Conservation (phyloP, 2,797 vertebrate species). For the Aplochiton taeniatus region DNA sequence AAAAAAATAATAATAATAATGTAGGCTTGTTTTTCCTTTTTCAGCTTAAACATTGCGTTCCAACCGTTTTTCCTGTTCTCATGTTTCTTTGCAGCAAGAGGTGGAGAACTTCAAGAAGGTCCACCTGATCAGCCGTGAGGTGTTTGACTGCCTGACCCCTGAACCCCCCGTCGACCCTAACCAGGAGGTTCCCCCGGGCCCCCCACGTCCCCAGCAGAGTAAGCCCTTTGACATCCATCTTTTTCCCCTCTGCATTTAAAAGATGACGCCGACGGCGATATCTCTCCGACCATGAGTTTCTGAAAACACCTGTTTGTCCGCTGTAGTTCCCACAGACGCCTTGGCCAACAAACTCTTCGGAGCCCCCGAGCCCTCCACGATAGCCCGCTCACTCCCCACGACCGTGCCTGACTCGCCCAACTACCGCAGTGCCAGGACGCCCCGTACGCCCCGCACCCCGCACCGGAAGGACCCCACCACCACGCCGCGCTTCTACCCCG, state of each 20-base stretch:
- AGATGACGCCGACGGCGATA: no score
- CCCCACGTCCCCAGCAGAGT: constrained; percentile 93
- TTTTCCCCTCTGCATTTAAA: no score
- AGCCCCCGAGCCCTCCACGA: constrained; percentile 89
- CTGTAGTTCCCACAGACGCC: constrained; percentile 91
- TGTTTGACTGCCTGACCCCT: constrained; percentile 97
- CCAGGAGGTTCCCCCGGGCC: constrained; percentile 95
- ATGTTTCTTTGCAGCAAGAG: constrained; percentile 84
- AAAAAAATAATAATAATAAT: no score
- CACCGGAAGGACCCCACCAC: constrained; percentile 91
- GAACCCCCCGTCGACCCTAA: constrained; percentile 97
- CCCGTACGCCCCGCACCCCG: constrained; percentile 93
- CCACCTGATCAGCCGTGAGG: constrained; percentile 95
- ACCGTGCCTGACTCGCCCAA: constrained; percentile 96
- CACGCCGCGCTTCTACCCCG: constrained; percentile 96
- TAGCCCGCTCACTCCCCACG: constrained; percentile 92
- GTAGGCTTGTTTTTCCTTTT: no score
- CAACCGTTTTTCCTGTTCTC: neutral
- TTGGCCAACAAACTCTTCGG: constrained; percentile 97
- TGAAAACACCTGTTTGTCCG: neutral
- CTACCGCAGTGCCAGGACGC: constrained; percentile 90
- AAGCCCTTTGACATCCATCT: constrained; percentile 35
- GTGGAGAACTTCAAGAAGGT: constrained; percentile 99
- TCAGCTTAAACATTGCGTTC: no score
- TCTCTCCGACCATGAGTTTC: no score